Evolutionary conservation across 2,888 invertebrate genomes (phyloP).

Genomic region (Acrobasis suavella): DNA sequence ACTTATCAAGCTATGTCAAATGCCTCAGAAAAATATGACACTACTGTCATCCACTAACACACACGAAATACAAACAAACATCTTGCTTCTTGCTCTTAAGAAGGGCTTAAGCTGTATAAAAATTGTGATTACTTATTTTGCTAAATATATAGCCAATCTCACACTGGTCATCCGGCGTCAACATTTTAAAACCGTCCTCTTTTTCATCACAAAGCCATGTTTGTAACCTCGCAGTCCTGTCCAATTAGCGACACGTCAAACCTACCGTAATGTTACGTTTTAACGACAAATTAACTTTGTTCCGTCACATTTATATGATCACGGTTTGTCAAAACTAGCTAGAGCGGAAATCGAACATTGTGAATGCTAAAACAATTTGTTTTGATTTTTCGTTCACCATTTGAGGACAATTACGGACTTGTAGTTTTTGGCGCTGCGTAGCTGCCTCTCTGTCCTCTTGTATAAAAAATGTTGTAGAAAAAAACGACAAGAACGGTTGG

Average conservation of each 20-base stretch:
- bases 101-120: no score
- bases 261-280: slow-evolving; percentile 28
- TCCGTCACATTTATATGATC: slow-evolving; percentile 12
- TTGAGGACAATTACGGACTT: no score
- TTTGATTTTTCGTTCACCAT: not conserved
- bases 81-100: no score
- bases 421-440: no score
- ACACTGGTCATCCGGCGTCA: slow-evolving; percentile 25
- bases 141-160: slow-evolving; percentile 21
- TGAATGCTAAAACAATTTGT: not conserved
- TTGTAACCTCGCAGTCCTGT: slow-evolving; percentile 39
- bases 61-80: no score
- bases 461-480: no score
- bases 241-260: slow-evolving; percentile 45
- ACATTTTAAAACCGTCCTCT: slow-evolving; percentile 45
- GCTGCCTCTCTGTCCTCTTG: no score
- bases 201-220: slow-evolving; percentile 45
- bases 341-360: not conserved
- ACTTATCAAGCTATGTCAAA: no score
- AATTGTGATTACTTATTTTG: not conserved
- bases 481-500: no score
- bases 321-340: slow-evolving; percentile 9
- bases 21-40: no score
- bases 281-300: slow-evolving; percentile 29
- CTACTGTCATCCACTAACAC: no score